Base-by-base conservation (phyloP, 2,888 invertebrate species). In the Coelinius sp. region DNA sequence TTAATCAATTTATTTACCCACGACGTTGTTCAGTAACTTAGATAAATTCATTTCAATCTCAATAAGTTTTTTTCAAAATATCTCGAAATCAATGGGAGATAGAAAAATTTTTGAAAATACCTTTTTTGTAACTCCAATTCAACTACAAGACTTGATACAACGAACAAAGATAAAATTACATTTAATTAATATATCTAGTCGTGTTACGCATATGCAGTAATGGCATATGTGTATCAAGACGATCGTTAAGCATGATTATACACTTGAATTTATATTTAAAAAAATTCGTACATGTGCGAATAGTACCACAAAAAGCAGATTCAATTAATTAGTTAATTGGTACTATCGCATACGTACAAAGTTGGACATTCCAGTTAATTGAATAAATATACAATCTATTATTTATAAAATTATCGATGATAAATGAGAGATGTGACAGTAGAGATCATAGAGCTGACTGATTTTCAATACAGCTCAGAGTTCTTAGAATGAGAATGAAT, bases 281-380 rank as follows among this genome's bases (percentile, higher is more conserved):
- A 46, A 46, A 56, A 74, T 77, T 77, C 77, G 68, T 77, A 77
- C 76, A 74, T 77, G 72, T 75, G 77, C 77, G 75, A 77, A 72
- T 75, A 76, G 73, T 70, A 72, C 64, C 70, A 46, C 52, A 49
- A 49, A 56, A 31, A 22, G 27, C 35, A 20, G 17, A 49, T 17
- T 72, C 52, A 52, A 66, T 31, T 20, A 44, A 59, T 73, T 31
- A 56, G 17, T 27, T 46, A 65, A 66, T 64, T 56, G 71, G 46
- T 66, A 69, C 69, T 74, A 77, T 68, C 74, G 77, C 77, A 66
- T 71, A 76, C 77, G 77, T 77, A 77, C 76, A 74, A 77, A 74
- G 73, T 72, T 68, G 53, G 69, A 72, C 62, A 72, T 74, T 74
- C 68, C 71, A 71, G 25, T 70, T 49, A 53, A 44, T 25, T 70